phyloP scores from a whole-genome alignment of 2,888 invertebrate species.

The Mesoligia furuncula region DNA sequence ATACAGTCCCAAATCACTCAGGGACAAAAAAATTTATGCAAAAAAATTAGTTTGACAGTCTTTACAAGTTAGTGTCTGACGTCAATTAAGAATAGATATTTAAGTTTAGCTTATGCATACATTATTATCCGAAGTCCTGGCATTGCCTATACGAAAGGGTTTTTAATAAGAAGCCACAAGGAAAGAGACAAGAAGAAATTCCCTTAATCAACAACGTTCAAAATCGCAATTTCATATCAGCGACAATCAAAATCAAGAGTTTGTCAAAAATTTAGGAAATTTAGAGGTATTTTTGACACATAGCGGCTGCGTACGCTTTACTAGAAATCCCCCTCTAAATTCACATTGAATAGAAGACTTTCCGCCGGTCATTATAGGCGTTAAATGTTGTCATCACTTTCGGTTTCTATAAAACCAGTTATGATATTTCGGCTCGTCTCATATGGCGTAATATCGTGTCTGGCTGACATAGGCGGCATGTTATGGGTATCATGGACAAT shows the following conservation, averaged over 20 bases:
- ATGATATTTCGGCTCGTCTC: slow-evolving; percentile 9
- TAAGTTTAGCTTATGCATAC: neutral
- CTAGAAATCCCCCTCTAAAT: neutral
- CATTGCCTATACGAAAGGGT: neutral
- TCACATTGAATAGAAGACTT: neutral
- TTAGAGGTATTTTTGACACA: neutral
- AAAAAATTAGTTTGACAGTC: neutral
- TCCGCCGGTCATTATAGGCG: neutral
- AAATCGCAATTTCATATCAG: neutral
- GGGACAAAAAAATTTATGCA: neutral
- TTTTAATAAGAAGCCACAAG: neutral
- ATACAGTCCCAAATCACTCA: neutral
- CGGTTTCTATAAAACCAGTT: slow-evolving; percentile 58
- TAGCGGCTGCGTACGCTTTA: neutral
- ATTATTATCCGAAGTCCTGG: neutral
- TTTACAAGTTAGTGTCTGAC: neutral
- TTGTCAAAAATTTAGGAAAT: neutral
- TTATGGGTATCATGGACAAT: slow-evolving; percentile 26
- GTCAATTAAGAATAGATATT: neutral
- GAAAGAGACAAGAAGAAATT: too few relatives aligned
- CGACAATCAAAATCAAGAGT: neutral
- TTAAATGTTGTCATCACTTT: slow-evolving; percentile 53
- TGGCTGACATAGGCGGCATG: slow-evolving; percentile 28
- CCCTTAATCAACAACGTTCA: neutral
- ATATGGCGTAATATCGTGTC: slow-evolving; percentile 59